Base-by-base conservation (phyloP, 2,113 vertebrate genomes). In the Salvator merianae region DNA sequence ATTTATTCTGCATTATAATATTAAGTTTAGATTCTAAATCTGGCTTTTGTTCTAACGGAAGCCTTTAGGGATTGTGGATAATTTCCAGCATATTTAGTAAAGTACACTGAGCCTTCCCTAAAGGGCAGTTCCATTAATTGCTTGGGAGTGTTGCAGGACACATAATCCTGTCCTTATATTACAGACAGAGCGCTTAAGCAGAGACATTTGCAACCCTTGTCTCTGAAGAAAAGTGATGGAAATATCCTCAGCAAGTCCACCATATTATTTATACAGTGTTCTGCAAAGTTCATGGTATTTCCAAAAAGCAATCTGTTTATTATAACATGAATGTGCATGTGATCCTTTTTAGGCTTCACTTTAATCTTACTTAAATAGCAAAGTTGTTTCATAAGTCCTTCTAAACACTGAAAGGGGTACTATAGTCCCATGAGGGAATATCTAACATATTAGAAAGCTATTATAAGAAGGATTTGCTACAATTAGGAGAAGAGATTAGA, bases 111-210 rank as follows among this genome's bases (percentile, higher is more conserved):
- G 77, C 69, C 82, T 20, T 95, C 91, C 94, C 93, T 38, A 79
- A 89, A 87, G 92, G 92, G 84, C 72, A 80, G 90, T 94, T 94
- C 88, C 72, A 87, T 94, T 94, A 94, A 93, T 92, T 94, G 68
- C 84, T 87, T 71, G 62, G 81, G 86, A 68, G 55, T 89, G 73
- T 88, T 88, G 70, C 81, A 91, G 72, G 84, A 84, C 28, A 87
- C 84, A 47, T 81, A 91, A 93, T 93, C 85, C 75, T 77, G 89
- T 83, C 73, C 88, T 91, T 59, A 88, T 89, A 89, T 89, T 82
- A 82, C 81, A 84, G 87, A 65, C 74, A 62, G 28, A 50, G 10
- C 82, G 83, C 75, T 91, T 72, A 83, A 86, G 68, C 34, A 38
- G 70, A 34, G 62, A 75, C 34, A 79, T 77, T 74, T 90, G 83